Conservation (phyloP, 2,797 vertebrate genomes). For the Dicrostonyx torquatus region DNA sequence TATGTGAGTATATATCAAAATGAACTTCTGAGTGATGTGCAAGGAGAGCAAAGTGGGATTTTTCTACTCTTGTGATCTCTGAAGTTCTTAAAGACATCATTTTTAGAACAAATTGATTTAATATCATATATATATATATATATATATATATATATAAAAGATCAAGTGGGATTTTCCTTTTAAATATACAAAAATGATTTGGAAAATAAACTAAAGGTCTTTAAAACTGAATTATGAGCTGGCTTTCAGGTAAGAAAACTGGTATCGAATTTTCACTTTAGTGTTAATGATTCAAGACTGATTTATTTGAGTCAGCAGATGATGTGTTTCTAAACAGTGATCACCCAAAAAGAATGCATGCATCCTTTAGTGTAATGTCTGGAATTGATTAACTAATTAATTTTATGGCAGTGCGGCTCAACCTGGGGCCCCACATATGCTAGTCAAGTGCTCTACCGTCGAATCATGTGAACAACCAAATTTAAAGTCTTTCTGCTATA, state of each 20-base stretch:
- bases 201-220: slow-evolving; percentile 40
- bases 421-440: neutral
- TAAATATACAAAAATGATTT: slow-evolving; percentile 11
- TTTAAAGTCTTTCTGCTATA: neutral
- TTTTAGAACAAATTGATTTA: slow-evolving; percentile 62
- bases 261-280: slow-evolving; percentile 65
- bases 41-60: neutral
- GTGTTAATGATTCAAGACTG: slow-evolving; percentile 50
- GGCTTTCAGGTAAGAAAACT: slow-evolving; percentile 59
- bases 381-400: neutral
- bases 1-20: slow-evolving; percentile 37
- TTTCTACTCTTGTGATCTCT: slow-evolving; percentile 37
- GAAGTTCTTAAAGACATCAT: slow-evolving; percentile 55
- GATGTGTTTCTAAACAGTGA: slow-evolving; percentile 65
- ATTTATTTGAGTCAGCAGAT: slow-evolving; percentile 57
- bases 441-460: neutral
- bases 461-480: neutral
- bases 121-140: slow-evolving; percentile 26
- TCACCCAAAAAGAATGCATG: slow-evolving; percentile 47
- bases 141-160: neutral
- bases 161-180: slow-evolving; percentile 55
- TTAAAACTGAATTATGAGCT: slow-evolving; percentile 27
- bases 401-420: neutral
- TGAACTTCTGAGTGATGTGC: neutral
- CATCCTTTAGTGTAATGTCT: neutral